Conservation (phyloP, 2,113 vertebrate species). For the Hippocampus comes region DNA sequence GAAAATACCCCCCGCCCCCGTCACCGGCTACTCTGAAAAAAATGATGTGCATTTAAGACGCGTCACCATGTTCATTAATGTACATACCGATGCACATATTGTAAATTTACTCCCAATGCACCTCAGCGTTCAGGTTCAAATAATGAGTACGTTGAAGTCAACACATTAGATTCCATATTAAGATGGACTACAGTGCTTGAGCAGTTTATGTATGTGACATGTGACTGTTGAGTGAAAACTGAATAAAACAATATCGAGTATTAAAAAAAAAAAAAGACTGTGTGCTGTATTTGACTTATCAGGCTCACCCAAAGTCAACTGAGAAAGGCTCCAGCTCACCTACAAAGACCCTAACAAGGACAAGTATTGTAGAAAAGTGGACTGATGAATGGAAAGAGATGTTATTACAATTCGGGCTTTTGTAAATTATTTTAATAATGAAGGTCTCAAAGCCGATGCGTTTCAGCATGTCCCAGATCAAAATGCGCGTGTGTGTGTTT, state of each 20-base stretch:
- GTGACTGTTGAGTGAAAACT: slow-evolving; percentile 33
- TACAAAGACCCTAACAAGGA: not conserved
- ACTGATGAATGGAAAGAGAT: not conserved
- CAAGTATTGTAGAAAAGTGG: not conserved
- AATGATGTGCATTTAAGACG: not conserved
- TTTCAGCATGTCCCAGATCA: slow-evolving; percentile 26
- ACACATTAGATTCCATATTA: slow-evolving; percentile 9
- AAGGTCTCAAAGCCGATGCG: not conserved
- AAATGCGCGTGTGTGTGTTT: not conserved
- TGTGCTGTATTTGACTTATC: not conserved
- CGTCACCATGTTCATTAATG: not conserved
- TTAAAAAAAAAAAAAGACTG: slow-evolving; percentile 12
- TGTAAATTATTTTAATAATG: not conserved
- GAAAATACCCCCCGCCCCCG: not conserved
- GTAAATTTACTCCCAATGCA: slow-evolving; percentile 41
- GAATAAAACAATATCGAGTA: slow-evolving; percentile 41
- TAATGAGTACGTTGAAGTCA: slow-evolving; percentile 8
- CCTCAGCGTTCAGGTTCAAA: slow-evolving; percentile 19
- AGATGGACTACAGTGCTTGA: slow-evolving; percentile 14
- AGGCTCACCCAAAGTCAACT: no score
- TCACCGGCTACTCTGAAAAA: not conserved
- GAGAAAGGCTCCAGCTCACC: not conserved
- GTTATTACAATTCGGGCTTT: not conserved
- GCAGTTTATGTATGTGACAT: slow-evolving; percentile 24
- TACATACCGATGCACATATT: slow-evolving; percentile 54